Evolutionary conservation across 2,797 vertebrate species (phyloP).

Genomic region (Scleropages formosus): DNA sequence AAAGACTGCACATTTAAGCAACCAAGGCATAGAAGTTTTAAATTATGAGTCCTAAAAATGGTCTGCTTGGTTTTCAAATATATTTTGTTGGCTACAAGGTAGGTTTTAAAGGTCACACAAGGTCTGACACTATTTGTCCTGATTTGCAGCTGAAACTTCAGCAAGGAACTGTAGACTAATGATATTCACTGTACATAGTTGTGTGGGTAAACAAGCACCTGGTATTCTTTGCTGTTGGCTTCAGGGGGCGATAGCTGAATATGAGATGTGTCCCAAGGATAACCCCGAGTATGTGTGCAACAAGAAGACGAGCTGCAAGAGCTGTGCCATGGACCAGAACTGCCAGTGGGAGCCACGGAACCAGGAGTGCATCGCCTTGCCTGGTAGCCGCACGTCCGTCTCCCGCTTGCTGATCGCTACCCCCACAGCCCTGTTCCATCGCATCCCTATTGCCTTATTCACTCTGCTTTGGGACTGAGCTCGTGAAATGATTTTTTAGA

Average conservation of each 20-base stretch:
- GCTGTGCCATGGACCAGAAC: constrained; percentile 93
- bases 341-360: constrained; percentile 96
- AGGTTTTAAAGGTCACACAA: no score
- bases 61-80: no score
- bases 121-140: no score
- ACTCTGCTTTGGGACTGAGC: background rate
- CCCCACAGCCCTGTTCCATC: background rate
- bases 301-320: constrained; percentile 97
- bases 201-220: no score
- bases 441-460: background rate
- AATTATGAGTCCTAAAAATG: no score
- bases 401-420: background rate
- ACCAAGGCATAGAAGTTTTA: no score
- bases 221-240: no score
- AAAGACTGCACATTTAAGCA: no score
- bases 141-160: no score
- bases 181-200: no score
- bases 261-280: constrained; percentile 84
- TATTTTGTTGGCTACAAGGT: no score
- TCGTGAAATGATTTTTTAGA: background rate
- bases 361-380: constrained; percentile 91
- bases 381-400: constrained; percentile 65
- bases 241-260: constrained; percentile 70
- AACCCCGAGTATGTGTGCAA: constrained; percentile 89
- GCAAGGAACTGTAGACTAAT: no score